Percentiles rank a stretch among this genome's conserved stretches.
phyloP scores from a whole-genome alignment of 2,113 vertebrate species.

The Rutilus rutilus region DNA sequence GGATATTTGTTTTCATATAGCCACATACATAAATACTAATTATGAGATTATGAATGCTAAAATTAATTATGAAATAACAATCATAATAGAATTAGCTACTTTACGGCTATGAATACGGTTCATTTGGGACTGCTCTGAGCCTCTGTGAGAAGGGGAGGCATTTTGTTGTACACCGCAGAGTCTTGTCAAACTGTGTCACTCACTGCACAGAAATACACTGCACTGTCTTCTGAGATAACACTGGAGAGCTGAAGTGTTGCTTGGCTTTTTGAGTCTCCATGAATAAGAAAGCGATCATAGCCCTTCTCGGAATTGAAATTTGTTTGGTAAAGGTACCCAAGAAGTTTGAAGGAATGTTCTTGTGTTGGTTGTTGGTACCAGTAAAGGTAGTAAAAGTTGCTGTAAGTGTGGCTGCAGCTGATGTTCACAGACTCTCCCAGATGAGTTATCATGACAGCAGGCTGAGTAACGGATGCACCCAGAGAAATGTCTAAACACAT shows the following conservation, averaged over 20 bases:
- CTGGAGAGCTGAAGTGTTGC: slow-evolving; percentile 52
- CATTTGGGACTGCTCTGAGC: not conserved
- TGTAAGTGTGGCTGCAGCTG: slow-evolving; percentile 50
- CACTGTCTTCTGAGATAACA: slow-evolving; percentile 31
- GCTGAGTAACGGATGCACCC: slow-evolving; percentile 33
- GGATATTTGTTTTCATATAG: no score
- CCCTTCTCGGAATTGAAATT: slow-evolving; percentile 4
- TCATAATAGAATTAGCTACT: no score
- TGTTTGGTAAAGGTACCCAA: slow-evolving; percentile 47
- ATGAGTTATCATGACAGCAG: slow-evolving; percentile 23
- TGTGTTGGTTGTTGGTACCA: slow-evolving; percentile 53
- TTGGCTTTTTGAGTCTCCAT: slow-evolving; percentile 47
- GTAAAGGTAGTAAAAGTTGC: slow-evolving; percentile 49
- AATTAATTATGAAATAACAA: no score
- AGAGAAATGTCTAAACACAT: slow-evolving; percentile 30
- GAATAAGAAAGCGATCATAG: slow-evolving; percentile 46
- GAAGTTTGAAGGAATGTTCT: slow-evolving; percentile 37
- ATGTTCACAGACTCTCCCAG: slow-evolving; percentile 34
- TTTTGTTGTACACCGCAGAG: slow-evolving; percentile 40
- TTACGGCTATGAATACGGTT: no score
- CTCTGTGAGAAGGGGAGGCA: not conserved
- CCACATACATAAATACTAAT: no score
- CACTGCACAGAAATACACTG: slow-evolving; percentile 54
- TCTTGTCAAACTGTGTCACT: slow-evolving; percentile 46
- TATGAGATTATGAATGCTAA: no score